Evolutionary conservation across 23 tunicate species (phyloP).

Genomic region (Phallusia fumigata): DNA sequence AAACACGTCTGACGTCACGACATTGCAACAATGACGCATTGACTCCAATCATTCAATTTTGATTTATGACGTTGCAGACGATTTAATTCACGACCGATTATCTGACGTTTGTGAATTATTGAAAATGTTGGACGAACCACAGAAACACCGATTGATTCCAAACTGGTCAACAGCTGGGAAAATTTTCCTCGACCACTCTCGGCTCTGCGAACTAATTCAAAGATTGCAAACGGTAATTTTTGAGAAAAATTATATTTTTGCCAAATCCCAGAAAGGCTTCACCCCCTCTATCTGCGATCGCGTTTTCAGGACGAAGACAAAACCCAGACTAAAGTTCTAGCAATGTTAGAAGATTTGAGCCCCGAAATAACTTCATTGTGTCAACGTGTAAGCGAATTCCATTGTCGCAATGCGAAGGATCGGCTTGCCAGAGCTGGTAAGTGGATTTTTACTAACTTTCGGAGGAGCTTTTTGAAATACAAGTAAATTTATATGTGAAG

Average conservation of each 20-base stretch:
- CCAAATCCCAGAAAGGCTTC: too few species aligned
- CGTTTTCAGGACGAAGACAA: background rate
- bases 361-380: constrained; percentile 13
- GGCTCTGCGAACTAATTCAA: background rate
- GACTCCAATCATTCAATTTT: background rate
- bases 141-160: background rate
- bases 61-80: background rate
- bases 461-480: too few species aligned
- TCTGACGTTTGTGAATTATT: background rate
- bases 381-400: background rate
- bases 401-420: background rate
- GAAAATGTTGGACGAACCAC: background rate
- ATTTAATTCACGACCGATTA: constrained; percentile 4
- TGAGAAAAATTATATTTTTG: too few species aligned
- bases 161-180: constrained; percentile 28
- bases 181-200: constrained; percentile 13
- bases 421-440: constrained; percentile 16
- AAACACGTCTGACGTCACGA: too few species aligned
- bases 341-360: background rate
- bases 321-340: background rate
- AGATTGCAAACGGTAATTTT: constrained; percentile 14
- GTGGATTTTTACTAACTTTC: background rate
- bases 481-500: too few species aligned
- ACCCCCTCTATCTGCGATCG: too few species aligned
- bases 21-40: too few species aligned